A percentile compares a stretch with the other conserved stretches of the same genome.
Conservation (phyloP, 1,140 invertebrate genomes). For the Hesperophylax magnus region DNA sequence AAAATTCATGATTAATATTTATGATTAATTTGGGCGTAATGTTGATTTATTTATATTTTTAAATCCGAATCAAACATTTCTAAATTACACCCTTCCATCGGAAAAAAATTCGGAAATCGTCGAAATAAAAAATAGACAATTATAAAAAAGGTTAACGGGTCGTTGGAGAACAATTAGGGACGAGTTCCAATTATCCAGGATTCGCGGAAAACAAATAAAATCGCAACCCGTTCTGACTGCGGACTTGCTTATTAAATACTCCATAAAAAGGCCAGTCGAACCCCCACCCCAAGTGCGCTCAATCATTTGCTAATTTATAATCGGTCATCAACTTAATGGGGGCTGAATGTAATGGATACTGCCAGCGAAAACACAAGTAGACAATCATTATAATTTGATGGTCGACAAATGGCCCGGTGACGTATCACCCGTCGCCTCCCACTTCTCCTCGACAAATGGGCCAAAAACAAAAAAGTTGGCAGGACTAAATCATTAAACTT, state of each 20-base stretch:
- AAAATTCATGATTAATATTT: too few relatives aligned
- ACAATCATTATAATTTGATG: slow-evolving; percentile 39
- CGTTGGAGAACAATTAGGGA: slow-evolving; percentile 37
- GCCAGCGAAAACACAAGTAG: slow-evolving; percentile 23
- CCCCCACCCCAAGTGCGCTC: slow-evolving; percentile 22
- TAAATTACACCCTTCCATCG: neutral
- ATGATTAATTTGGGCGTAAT: too few relatives aligned
- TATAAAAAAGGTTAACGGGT: slow-evolving; percentile 38
- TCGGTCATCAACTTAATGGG: slow-evolving; percentile 35
- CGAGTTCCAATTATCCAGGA: slow-evolving; percentile 38
- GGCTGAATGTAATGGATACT: slow-evolving; percentile 21
- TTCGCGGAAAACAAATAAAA: slow-evolving; percentile 41
- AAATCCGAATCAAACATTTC: too few relatives aligned
- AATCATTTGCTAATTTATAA: slow-evolving; percentile 42
- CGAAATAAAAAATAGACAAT: slow-evolving; percentile 26
- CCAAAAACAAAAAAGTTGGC: too few relatives aligned
- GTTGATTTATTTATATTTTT: too few relatives aligned
- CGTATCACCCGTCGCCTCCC: neutral
- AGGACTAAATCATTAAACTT: too few relatives aligned
- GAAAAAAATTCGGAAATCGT: neutral
- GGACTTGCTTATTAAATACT: slow-evolving; percentile 42
- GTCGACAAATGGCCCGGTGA: slow-evolving; percentile 16
- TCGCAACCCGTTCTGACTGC: slow-evolving; percentile 3
- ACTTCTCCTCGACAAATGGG: too few relatives aligned
- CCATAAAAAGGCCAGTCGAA: slow-evolving; percentile 27